Base-by-base conservation (phyloP, 2,888 invertebrate species). In the Monopis laevigella region DNA sequence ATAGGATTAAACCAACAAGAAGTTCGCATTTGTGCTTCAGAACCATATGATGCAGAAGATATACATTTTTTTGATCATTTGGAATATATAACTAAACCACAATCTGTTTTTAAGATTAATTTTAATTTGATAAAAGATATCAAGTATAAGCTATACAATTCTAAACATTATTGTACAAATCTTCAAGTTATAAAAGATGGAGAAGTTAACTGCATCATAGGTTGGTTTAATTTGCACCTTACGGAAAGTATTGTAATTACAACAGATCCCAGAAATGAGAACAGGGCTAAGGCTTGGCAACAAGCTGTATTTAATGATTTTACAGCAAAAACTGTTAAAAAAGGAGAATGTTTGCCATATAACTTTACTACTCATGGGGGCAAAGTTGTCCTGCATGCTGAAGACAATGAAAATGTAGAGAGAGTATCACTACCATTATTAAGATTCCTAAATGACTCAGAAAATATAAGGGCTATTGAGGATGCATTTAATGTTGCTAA, bases 191-290 rank as follows among this genome's bases (percentile, higher is more conserved):
- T 55, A 35, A 56, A 68, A 40, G 55, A 60, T 53, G 89, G 88
- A 2, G 66, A 62, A 38, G 58, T 90, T 10, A 87, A 90, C 65
- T 84, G 85, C 16, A 65, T 90, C 34, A 85, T 86, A 39, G 83
- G 89, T 26, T 92, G 89, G 88, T 92, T 92, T 57, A 85, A 88
- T 55, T 70, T 92, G 43, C 69, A 88, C 56, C 69, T 93, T 36
- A 84, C 87, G 51, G 84, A 87, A 6, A 74, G 82, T 27, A 78
- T 84, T 21, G 71, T 65, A 1, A 67, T 92, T 27, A 85, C 86
- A 39, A 87, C 88, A 6, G 80, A 86, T 46, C 88, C 89, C 2
- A 69, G 59, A 42, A 65, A 70, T 18, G 60, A 64, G 4, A 53
- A 62, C 2, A 62, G 71, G 47, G 72, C 80, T 2, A 73, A 82